These are phyloP conservation scores for Dendronephthya gigantea DNA, from an alignment of 64 coral and sea anemone species.

Conservation along the genomic window DNA sequence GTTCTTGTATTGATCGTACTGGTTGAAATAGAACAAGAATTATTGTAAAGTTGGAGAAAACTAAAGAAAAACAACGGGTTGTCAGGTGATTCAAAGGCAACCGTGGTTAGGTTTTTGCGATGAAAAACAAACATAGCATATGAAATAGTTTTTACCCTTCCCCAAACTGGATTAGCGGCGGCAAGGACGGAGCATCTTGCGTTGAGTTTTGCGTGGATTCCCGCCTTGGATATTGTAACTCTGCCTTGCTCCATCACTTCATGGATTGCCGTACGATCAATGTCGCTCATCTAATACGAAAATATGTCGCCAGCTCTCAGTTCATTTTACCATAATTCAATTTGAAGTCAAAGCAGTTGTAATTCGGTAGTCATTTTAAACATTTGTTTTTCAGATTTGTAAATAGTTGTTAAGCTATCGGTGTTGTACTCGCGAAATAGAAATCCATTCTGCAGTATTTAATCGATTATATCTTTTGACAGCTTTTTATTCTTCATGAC, in stretches of 20 bases:
- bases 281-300: constrained; percentile 75
- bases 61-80: not conserved
- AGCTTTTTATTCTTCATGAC: too few species aligned
- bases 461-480: too few species aligned
- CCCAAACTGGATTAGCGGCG: constrained; percentile 95
- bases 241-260: constrained; percentile 97
- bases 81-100: not conserved
- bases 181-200: constrained; percentile 86
- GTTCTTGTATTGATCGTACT: constrained; percentile 99
- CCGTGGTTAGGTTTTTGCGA: not conserved
- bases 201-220: constrained; percentile 97
- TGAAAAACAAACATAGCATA: not conserved
- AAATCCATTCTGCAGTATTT: too few species aligned
- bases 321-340: not conserved
- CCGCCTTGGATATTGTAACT: constrained; percentile 94
- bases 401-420: too few species aligned
- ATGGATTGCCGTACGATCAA: constrained; percentile 95
- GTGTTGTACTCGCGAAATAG: too few species aligned
- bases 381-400: too few species aligned
- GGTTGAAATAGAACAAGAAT: not conserved
- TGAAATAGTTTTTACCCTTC: constrained; percentile 51
- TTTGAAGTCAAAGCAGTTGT: too few species aligned
- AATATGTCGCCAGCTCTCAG: not conserved
- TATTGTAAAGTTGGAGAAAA: not conserved
- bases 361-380: too few species aligned